A percentile compares a stretch with the other conserved stretches of the same genome.
Evolutionary conservation across 2,113 vertebrate genomes (phyloP).

Genomic region (Oncorhynchus tshawytscha): DNA sequence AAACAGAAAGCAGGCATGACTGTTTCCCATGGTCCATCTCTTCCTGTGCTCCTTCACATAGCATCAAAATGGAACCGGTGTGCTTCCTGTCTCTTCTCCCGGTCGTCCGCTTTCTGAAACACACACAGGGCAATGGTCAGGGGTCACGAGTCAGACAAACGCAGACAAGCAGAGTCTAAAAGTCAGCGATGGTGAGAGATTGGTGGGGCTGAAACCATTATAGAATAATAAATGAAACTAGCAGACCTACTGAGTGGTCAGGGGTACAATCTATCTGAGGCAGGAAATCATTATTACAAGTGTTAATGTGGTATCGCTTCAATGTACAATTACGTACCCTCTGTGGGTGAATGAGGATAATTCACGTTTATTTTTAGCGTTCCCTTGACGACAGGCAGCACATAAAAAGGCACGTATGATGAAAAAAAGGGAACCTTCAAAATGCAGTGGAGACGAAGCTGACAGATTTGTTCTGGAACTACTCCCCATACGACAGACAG

Average conservation of each 20-base stretch:
- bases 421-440: slow-evolving; percentile 14
- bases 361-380: slow-evolving; percentile 24
- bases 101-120: slow-evolving; percentile 96
- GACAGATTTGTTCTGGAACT: slow-evolving; percentile 8
- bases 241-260: background rate
- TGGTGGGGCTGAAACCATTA: background rate
- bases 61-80: slow-evolving; percentile 99
- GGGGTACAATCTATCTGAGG: background rate
- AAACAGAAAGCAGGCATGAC: background rate
- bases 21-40: background rate
- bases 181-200: background rate
- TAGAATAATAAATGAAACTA: background rate
- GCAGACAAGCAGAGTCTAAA: background rate
- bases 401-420: slow-evolving; percentile 15
- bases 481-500: background rate
- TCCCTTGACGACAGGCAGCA: slow-evolving; percentile 7
- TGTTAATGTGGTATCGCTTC: background rate
- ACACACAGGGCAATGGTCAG: slow-evolving; percentile 31
- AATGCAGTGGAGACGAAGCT: slow-evolving; percentile 4
- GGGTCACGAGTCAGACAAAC: background rate
- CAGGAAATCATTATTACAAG: background rate
- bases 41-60: slow-evolving; percentile 79
- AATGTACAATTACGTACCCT: no score
- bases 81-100: slow-evolving; percentile 97
- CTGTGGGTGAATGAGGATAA: slow-evolving; percentile 17